Percentiles rank a stretch among this genome's conserved stretches.
These are phyloP conservation scores for Bellardia bayeri DNA, from an alignment of 2,888 invertebrate species.

Conservation along the genomic window DNA sequence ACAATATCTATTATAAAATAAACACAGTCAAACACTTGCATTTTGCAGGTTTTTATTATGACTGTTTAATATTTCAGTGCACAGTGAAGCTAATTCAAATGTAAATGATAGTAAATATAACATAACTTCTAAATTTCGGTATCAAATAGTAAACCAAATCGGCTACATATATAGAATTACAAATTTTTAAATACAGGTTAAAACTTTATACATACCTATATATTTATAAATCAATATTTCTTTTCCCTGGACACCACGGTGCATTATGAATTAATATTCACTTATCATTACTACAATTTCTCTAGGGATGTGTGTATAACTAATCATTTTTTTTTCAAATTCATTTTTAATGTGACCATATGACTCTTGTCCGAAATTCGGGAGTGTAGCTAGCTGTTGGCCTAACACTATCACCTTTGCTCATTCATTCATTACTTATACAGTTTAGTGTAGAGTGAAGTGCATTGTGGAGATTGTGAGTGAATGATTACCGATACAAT, in stretches of 20 bases:
- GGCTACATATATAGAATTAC: no score
- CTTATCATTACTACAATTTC: no score
- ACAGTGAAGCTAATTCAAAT: constrained; percentile 4
- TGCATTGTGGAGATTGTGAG: not conserved
- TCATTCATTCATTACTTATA: not conserved
- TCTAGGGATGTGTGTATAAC: no score
- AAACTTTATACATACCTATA: no score
- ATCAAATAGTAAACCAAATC: no score
- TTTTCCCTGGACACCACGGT: no score
- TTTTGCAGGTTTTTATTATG: constrained; percentile 28
- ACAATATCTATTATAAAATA: not conserved
- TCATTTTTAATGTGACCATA: constrained; percentile 5
- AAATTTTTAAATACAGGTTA: no score
- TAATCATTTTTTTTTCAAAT: not conserved
- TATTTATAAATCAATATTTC: no score
- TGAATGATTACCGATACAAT: constrained; percentile 45
- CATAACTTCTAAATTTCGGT: no score
- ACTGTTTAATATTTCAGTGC: not conserved
- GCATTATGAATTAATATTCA: no score
- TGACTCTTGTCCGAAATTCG: constrained; percentile 13
- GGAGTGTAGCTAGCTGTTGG: constrained; percentile 26
- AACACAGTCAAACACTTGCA: constrained; percentile 35
- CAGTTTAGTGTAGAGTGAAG: not conserved
- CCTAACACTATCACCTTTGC: constrained; percentile 24
- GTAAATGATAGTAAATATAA: no score